These are phyloP conservation scores for Scaptomyza flava DNA, from an alignment of 2,888 invertebrate genomes.

Conservation along the genomic window DNA sequence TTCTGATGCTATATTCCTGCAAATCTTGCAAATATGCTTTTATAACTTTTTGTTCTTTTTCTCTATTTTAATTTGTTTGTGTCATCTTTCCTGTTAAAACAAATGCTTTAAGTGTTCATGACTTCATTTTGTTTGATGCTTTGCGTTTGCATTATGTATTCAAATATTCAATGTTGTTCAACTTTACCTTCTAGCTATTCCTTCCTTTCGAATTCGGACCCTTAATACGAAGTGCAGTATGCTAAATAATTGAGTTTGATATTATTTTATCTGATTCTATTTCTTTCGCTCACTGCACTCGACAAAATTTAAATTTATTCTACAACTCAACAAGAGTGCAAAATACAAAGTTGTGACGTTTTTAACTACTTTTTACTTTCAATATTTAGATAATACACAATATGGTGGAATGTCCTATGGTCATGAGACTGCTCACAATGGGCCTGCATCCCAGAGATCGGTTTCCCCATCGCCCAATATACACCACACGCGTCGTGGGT, in stretches of 20 bases:
- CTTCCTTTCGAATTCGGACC: constrained; percentile 47
- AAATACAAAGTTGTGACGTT: constrained; percentile 18
- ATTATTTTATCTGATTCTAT: not conserved
- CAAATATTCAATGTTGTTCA: constrained; percentile 42
- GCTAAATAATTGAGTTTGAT: constrained; percentile 11
- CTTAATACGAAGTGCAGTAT: constrained; percentile 43
- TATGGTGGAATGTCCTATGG: constrained; percentile 73
- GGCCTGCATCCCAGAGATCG: constrained; percentile 73
- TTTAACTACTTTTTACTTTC: constrained; percentile 4
- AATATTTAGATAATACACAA: constrained; percentile 71
- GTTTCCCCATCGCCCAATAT: constrained; percentile 82
- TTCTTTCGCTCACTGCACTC: constrained; percentile 26
- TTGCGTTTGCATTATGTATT: constrained; percentile 64
- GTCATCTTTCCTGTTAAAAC: constrained; percentile 9
- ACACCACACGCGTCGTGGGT: constrained; percentile 81
- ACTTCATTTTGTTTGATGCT: constrained; percentile 70
- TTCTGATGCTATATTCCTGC: constrained; percentile 31
- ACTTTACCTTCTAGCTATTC: constrained; percentile 54
- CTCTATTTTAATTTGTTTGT: not conserved
- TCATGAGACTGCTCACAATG: constrained; percentile 71
- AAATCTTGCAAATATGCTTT: constrained; percentile 9
- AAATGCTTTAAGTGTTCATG: constrained; percentile 73
- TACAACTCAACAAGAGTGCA: constrained; percentile 34
- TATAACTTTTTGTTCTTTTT: constrained; percentile 14
- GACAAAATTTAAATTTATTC: constrained; percentile 25